phyloP scores from a whole-genome alignment of 2,113 vertebrate genomes.

The Oxyura jamaicensis region DNA sequence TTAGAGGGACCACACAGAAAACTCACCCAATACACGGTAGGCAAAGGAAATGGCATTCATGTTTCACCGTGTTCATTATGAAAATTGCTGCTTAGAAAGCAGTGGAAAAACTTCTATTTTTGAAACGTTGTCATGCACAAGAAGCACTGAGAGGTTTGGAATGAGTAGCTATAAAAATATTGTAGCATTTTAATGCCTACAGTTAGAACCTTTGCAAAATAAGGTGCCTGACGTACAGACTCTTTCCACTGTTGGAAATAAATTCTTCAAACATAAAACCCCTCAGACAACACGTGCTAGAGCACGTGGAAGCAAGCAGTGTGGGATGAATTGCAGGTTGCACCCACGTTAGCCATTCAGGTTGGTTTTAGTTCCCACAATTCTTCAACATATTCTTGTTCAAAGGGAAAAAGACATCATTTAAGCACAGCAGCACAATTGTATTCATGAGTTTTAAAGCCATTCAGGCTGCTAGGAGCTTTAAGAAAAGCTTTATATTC shows the following conservation, averaged over 20 bases:
- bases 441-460: neutral
- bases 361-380: neutral
- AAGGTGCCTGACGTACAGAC: neutral
- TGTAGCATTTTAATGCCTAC: neutral
- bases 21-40: neutral
- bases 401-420: neutral
- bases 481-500: neutral
- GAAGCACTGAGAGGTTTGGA: neutral
- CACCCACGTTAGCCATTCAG: neutral
- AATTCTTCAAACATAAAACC: neutral
- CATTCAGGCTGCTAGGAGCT: neutral
- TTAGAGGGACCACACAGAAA: neutral
- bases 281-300: neutral
- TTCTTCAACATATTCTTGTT: neutral
- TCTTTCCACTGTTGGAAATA: neutral
- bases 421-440: neutral
- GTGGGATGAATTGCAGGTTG: neutral
- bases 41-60: neutral
- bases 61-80: neutral
- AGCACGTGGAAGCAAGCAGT: neutral
- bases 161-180: neutral
- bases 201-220: neutral
- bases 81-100: neutral
- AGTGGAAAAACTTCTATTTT: neutral
- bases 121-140: fast-evolving